Evolutionary conservation across 2,113 vertebrate genomes (phyloP), one percentile per base, ranked within the genome.

Genomic region (Thamnaconus septentrionalis): DNA sequence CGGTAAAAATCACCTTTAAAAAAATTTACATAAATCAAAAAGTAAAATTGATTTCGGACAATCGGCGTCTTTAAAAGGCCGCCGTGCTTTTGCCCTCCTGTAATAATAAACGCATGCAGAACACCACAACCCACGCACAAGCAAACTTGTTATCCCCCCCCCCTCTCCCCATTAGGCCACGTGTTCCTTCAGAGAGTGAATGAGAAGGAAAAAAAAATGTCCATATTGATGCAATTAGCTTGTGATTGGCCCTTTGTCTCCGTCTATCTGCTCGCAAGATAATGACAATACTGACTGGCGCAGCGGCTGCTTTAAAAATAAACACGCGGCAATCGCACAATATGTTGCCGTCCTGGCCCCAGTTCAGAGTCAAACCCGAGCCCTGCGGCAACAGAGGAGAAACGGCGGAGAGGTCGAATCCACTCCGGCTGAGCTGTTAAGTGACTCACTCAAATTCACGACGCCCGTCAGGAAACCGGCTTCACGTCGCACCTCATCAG

Each of bases 291-390:
- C 70, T 70, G 76, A 75, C 79, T 72, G 76, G 44, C 44, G 57
- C 73, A 80, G 71, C 88, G 88, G 87, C 88, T 88, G 88, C 83
- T 80, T 85, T 73, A 71, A 69, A 83, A 88, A 90, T 86, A 88
- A 88, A 86, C 78, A 80, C 82, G 73, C 79, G 75, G 74, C 81
- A 81, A 79, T 82, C 73, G 77, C 81, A 81, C 80, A 86, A 82
- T 80, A 84, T 82, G 83, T 69, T 83, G 76, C 64, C 70, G 57
- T 58, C 41, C 56, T 74, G 81, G 83, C 83, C 18, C 81, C 71
- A 61, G 78, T 79, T 75, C 80, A 84, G 75, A 73, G 82, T 81
- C 80, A 86, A 75, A 80, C 78, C 69, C 78, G 84, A 68, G 63
- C 66, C 72, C 76, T 46, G 53, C 78, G 77, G 75, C 75, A 82